These are phyloP conservation scores for Chaetogeoica ovagalla DNA, from an alignment of 2,888 invertebrate species.

Conservation along the genomic window DNA sequence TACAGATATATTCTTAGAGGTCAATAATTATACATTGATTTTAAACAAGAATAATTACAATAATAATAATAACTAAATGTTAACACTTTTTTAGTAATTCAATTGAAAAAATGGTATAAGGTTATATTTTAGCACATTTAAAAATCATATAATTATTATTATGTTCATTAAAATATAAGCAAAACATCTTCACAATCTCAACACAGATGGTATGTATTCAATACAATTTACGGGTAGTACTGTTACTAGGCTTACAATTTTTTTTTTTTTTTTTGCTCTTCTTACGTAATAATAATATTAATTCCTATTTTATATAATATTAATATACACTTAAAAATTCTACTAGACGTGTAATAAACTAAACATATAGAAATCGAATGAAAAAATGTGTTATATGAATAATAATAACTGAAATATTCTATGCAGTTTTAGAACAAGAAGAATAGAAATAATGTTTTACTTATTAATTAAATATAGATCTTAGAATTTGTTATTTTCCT, in stretches of 20 bases:
- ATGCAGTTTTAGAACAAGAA: constrained; percentile 6
- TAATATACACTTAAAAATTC: constrained; percentile 45
- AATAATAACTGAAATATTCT: constrained; percentile 20
- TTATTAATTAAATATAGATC: constrained; percentile 29
- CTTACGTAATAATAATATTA: constrained; percentile 26
- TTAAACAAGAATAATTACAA: neutral
- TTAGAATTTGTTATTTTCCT: constrained; percentile 23
- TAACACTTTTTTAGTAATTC: neutral
- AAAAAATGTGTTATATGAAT: constrained; percentile 44
- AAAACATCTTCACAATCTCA: constrained; percentile 8
- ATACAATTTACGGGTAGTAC: neutral
- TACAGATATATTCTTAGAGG: neutral
- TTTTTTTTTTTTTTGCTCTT: too few relatives aligned
- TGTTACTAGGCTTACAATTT: constrained; percentile 22
- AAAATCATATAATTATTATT: constrained; percentile 33
- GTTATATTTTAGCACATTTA: constrained; percentile 11
- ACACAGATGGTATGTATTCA: constrained; percentile 24
- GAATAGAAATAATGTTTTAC: constrained; percentile 8
- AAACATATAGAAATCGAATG: constrained; percentile 39
- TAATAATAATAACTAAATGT: neutral
- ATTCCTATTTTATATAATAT: constrained; percentile 38
- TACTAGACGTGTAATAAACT: constrained; percentile 33
- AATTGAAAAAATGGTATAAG: constrained; percentile 10
- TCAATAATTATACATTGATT: neutral
- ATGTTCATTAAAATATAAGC: constrained; percentile 30